phyloP scores from a whole-genome alignment of 2,888 invertebrate species.

The Agonopterix subpropinquella region DNA sequence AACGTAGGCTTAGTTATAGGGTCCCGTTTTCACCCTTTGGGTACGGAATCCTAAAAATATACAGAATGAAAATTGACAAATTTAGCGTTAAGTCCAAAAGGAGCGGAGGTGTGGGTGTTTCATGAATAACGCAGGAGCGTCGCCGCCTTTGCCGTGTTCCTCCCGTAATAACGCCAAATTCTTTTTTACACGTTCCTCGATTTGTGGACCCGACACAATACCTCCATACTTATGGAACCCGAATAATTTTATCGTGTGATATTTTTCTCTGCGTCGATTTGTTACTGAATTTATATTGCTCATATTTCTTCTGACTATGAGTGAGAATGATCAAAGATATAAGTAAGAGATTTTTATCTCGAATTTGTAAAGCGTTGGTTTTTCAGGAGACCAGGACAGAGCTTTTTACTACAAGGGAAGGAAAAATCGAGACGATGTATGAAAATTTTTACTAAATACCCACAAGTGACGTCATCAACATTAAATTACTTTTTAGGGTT shows the following conservation, averaged over 20 bases:
- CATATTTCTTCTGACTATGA: neutral
- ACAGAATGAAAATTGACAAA: slow-evolving; percentile 38
- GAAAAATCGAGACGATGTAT: no score
- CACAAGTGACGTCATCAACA: no score
- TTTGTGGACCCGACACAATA: slow-evolving; percentile 22
- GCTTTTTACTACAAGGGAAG: no score
- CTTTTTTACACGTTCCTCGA: slow-evolving; percentile 37
- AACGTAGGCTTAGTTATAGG: no score
- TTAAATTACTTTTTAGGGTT: no score
- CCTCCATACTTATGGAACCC: slow-evolving; percentile 3
- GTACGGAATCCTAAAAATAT: no score
- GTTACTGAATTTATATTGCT: slow-evolving; percentile 5
- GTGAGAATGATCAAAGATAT: neutral
- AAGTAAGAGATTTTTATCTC: no score
- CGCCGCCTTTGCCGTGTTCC: slow-evolving; percentile 52
- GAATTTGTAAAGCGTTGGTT: no score
- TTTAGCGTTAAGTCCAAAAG: slow-evolving; percentile 44
- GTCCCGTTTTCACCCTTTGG: no score
- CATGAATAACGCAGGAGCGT: slow-evolving; percentile 55
- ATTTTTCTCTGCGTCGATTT: slow-evolving; percentile 6
- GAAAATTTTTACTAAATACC: no score
- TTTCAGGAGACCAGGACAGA: no score
- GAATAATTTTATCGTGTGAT: slow-evolving; percentile 7
- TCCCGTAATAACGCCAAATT: slow-evolving; percentile 38
- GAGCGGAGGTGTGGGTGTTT: slow-evolving; percentile 41